phyloP scores from a whole-genome alignment of 2,888 invertebrate genomes.

The Acronicta psi region DNA sequence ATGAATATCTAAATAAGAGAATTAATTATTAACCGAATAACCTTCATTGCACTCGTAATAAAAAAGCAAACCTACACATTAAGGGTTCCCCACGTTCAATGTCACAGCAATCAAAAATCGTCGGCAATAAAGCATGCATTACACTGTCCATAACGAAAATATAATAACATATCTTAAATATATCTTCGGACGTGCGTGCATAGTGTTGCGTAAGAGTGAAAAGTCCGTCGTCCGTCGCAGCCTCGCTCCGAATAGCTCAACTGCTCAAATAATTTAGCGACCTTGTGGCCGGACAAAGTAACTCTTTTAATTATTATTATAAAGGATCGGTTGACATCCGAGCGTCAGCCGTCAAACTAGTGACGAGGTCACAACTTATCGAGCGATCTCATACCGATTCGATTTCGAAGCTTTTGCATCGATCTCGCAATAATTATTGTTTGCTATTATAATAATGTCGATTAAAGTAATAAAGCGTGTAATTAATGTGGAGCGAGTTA shows the following conservation, averaged over 20 bases:
- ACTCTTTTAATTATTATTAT: conserved; percentile 83
- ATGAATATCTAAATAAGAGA: neutral
- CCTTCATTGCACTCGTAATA: conserved; percentile 33
- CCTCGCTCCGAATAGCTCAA: conserved; percentile 85
- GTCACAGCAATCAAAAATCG: conserved; percentile 55
- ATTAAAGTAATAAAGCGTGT: conserved; percentile 48
- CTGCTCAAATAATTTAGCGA: conserved; percentile 73
- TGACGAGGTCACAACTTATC: conserved; percentile 64
- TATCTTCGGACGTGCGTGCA: conserved; percentile 63
- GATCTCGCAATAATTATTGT: conserved; percentile 48
- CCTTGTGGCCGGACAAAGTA: conserved; percentile 78
- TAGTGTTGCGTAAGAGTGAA: conserved; percentile 74
- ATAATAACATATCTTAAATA: conserved; percentile 77
- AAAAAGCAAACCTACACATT: conserved; percentile 32
- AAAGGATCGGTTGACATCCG: conserved; percentile 81
- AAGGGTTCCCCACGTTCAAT: conserved; percentile 50
- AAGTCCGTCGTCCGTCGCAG: conserved; percentile 65
- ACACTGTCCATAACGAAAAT: conserved; percentile 80
- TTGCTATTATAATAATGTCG: conserved; percentile 44
- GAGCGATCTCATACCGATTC: conserved; percentile 47
- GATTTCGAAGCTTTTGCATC: conserved; percentile 47
- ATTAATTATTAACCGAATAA: conserved; percentile 5
- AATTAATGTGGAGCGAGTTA: conserved; percentile 45
- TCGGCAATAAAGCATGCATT: conserved; percentile 61
- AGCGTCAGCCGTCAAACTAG: conserved; percentile 60